These are phyloP conservation scores for Oxyteleia sp. DNA, from an alignment of 2,888 invertebrate species.

Conservation along the genomic window DNA sequence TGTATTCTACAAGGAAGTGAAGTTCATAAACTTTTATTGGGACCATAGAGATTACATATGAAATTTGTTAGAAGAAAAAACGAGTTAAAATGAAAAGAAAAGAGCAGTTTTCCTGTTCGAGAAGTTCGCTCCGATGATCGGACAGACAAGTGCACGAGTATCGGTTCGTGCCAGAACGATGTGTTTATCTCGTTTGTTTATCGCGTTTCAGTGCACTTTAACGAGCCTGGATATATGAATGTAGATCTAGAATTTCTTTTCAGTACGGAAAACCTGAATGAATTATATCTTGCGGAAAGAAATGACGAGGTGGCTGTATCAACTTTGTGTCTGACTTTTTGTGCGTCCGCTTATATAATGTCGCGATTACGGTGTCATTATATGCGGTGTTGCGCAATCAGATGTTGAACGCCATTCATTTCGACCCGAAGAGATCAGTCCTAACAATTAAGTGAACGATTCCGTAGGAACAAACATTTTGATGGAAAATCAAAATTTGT, in stretches of 20 bases:
- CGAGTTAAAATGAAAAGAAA: not conserved
- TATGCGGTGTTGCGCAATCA: not conserved
- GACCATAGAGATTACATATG: not conserved
- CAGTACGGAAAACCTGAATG: constrained; percentile 32
- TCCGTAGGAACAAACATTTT: not conserved
- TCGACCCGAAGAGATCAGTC: not conserved
- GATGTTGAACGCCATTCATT: not conserved
- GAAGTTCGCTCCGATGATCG: not conserved
- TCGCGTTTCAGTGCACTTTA: constrained; percentile 5
- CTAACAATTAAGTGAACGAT: not conserved
- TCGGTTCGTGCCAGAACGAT: no score
- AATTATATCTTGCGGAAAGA: constrained; percentile 26
- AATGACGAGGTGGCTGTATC: constrained; percentile 19
- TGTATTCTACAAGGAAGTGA: no score
- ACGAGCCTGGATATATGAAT: not conserved
- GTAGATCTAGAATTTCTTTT: constrained; percentile 24
- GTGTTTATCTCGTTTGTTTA: constrained; percentile 14
- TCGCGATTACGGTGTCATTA: not conserved
- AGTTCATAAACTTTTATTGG: no score
- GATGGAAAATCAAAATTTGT: no score
- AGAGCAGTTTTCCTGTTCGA: no score
- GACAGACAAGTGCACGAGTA: no score
- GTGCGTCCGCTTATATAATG: not conserved
- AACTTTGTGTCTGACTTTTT: constrained; percentile 7
- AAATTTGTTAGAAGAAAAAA: not conserved